A percentile compares a stretch with the other conserved stretches of the same genome.
Conservation (phyloP, 2,797 vertebrate genomes). For the Karalla daura region DNA sequence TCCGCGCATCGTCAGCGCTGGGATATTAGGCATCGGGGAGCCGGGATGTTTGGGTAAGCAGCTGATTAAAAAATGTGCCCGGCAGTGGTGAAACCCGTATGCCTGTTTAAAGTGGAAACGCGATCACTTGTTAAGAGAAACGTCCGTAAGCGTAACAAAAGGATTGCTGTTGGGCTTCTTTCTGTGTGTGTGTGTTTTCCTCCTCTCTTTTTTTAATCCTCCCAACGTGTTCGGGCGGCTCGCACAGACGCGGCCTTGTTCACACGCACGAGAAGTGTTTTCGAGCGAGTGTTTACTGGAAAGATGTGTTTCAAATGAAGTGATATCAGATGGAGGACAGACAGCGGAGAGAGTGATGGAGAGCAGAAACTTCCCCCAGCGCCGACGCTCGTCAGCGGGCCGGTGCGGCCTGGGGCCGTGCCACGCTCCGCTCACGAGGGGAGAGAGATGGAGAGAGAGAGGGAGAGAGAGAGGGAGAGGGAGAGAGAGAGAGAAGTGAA, state of each 20-base stretch:
- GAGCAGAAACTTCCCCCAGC: conserved; percentile 53
- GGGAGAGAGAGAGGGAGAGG: conserved; percentile 12
- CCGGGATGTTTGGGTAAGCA: conserved; percentile 38
- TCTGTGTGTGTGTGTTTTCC: too few species aligned
- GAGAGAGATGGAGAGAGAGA: conserved; percentile 35
- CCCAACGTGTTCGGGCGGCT: conserved; percentile 6
- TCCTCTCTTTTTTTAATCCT: conserved; percentile 1
- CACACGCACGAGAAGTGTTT: conserved; percentile 21
- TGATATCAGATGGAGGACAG: conserved; percentile 50
- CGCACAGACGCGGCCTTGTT: conserved; percentile 10
- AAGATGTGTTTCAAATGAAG: conserved; percentile 38
- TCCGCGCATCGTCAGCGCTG: conserved; percentile 32
- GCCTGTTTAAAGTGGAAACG: conserved; percentile 4
- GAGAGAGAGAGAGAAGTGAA: conserved; percentile 28
- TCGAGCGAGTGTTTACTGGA: conserved; percentile 55
- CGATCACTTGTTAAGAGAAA: not conserved
- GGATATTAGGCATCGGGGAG: conserved; percentile 23
- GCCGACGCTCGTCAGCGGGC: conserved; percentile 40
- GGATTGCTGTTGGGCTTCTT: too few species aligned
- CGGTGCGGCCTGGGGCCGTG: conserved; percentile 57
- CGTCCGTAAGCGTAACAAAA: too few species aligned
- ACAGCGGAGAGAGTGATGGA: conserved; percentile 34
- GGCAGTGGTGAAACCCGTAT: not conserved
- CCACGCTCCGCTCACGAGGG: conserved; percentile 48
- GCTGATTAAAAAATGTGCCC: conserved; percentile 43